phyloP scores from a whole-genome alignment of 2,113 vertebrate genomes.

The Deroptyus accipitrinus region DNA sequence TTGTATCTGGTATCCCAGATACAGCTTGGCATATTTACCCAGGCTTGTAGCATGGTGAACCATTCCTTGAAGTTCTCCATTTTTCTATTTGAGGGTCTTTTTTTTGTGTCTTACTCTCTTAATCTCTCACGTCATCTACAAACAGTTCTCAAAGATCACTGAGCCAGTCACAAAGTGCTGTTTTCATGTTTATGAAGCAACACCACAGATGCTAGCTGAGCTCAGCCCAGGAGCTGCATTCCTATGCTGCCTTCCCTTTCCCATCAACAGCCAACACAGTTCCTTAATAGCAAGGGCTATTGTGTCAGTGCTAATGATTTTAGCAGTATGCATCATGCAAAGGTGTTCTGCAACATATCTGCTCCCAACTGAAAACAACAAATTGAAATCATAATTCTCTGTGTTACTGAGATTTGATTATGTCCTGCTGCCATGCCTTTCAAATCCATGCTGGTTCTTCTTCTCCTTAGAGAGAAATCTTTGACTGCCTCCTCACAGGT shows the following conservation, averaged over 20 bases:
- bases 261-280: not conserved
- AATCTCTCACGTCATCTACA: not conserved
- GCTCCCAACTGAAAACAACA: not conserved
- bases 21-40: not conserved
- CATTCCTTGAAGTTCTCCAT: not conserved
- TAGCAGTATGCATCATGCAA: not conserved
- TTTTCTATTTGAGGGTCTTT: not conserved
- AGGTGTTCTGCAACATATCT: not conserved
- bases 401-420: not conserved
- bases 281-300: not conserved
- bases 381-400: not conserved
- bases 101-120: not conserved
- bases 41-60: not conserved
- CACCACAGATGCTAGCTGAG: not conserved
- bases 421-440: not conserved
- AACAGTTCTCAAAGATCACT: not conserved
- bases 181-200: fast-evolving
- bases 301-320: not conserved
- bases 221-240: not conserved
- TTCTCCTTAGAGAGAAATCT: not conserved
- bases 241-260: not conserved
- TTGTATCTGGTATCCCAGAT: not conserved
- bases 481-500: not conserved
- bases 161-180: not conserved
- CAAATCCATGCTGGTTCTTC: not conserved